Conservation (phyloP, 2,797 vertebrate species). For the Paramormyrops hopkinsi region DNA sequence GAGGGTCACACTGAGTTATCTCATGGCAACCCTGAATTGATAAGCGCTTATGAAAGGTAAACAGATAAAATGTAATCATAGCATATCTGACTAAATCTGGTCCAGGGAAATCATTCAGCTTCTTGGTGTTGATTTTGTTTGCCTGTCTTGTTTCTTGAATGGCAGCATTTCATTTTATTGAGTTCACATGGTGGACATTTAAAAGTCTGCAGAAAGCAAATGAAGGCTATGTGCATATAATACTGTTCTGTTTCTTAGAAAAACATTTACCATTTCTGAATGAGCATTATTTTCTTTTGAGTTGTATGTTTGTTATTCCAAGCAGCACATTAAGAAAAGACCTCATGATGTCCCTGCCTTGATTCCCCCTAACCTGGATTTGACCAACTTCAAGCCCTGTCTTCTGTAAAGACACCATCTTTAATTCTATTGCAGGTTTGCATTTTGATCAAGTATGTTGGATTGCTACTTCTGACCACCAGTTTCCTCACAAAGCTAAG, state of each 20-base stretch:
- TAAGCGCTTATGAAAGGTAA: neutral
- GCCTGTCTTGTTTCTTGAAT: neutral
- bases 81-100: slow-evolving; percentile 2
- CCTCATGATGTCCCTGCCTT: neutral
- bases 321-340: neutral
- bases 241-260: neutral
- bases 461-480: neutral
- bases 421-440: neutral
- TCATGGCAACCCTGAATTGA: neutral
- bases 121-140: neutral
- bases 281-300: neutral
- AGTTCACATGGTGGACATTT: neutral
- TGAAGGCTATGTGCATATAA: neutral
- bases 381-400: neutral
- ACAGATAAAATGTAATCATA: neutral
- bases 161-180: neutral
- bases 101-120: neutral
- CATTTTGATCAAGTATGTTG: neutral
- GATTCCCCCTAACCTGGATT: neutral
- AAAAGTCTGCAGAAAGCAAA: neutral
- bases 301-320: neutral
- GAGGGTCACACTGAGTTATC: neutral
- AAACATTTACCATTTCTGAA: neutral
- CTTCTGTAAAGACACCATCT: neutral
- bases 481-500: neutral